phyloP scores from a whole-genome alignment of 2,113 vertebrate species.

The Rhinogobius similis region DNA sequence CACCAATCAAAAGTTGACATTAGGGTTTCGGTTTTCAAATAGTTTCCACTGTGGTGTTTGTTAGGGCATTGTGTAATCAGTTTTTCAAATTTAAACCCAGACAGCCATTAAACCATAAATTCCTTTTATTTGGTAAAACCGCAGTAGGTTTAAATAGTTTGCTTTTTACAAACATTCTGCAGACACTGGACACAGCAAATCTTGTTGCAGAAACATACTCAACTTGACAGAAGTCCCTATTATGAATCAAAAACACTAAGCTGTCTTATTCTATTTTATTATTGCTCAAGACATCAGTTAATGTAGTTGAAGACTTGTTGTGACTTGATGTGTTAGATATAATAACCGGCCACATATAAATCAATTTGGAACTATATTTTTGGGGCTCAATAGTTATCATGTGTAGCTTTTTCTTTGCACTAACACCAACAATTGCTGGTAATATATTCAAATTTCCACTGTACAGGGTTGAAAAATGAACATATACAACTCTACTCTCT shows the following conservation, averaged over 20 bases:
- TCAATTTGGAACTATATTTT: no score
- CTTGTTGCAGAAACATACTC: not conserved
- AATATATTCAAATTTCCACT: no score
- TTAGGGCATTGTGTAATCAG: slow-evolving; percentile 2
- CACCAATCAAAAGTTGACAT: slow-evolving; percentile 15
- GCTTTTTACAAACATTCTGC: not conserved
- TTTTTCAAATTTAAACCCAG: slow-evolving; percentile 1
- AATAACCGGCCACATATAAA: no score
- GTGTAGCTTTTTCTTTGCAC: no score
- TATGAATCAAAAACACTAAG: not conserved
- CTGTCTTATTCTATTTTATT: not conserved
- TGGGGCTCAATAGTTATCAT: no score
- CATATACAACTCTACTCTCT: no score
- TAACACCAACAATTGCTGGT: no score
- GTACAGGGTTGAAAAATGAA: no score
- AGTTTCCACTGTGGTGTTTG: slow-evolving; percentile 25
- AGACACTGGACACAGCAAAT: not conserved
- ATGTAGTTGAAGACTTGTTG: slow-evolving; percentile 5
- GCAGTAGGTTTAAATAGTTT: not conserved
- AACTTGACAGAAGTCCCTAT: not conserved
- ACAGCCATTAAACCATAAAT: slow-evolving; percentile 8
- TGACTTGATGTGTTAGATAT: no score
- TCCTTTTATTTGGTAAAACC: slow-evolving; percentile 5
- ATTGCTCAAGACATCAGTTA: not conserved
- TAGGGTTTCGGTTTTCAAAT: slow-evolving; percentile 6